Percentiles rank a stretch among this genome's conserved stretches.
Evolutionary conservation across 2,888 invertebrate genomes (phyloP).

Genomic region (Eupithecia abbreviata): DNA sequence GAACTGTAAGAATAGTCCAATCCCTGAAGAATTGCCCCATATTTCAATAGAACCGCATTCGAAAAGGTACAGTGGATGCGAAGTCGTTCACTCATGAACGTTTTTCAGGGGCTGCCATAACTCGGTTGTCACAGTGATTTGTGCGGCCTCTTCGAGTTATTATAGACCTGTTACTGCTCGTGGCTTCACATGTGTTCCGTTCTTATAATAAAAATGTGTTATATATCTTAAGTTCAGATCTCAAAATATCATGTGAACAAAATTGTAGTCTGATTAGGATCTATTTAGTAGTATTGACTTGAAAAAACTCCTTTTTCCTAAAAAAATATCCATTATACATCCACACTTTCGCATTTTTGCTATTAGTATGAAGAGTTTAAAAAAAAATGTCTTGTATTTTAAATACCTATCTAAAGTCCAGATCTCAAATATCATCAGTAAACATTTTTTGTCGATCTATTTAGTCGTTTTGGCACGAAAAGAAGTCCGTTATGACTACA

Average conservation of each 20-base stretch:
- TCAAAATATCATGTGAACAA: background rate
- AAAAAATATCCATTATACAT: too few relatives aligned
- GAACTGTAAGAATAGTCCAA: conserved; percentile 37
- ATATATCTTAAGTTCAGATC: background rate
- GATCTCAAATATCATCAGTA: too few relatives aligned
- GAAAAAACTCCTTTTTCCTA: too few relatives aligned
- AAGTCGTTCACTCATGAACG: conserved; percentile 50
- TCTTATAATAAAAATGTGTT: background rate
- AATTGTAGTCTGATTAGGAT: too few relatives aligned
- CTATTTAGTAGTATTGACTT: too few relatives aligned
- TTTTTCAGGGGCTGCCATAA: conserved; percentile 72
- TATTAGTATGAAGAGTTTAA: too few relatives aligned
- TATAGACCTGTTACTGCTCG: background rate
- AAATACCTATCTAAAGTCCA: too few relatives aligned
- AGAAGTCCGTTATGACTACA: too few relatives aligned
- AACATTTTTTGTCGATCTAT: too few relatives aligned
- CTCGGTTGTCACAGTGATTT: conserved; percentile 71
- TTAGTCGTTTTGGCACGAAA: too few relatives aligned
- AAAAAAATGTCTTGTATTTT: too few relatives aligned
- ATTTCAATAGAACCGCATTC: conserved; percentile 60
- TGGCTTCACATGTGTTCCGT: background rate
- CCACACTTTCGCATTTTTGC: too few relatives aligned
- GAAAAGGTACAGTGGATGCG: conserved; percentile 50
- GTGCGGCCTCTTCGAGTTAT: conserved; percentile 48
- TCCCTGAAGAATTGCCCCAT: conserved; percentile 63